These are phyloP conservation scores for Lithophane leautieri DNA, from an alignment of 2,888 invertebrate genomes.

Conservation along the genomic window DNA sequence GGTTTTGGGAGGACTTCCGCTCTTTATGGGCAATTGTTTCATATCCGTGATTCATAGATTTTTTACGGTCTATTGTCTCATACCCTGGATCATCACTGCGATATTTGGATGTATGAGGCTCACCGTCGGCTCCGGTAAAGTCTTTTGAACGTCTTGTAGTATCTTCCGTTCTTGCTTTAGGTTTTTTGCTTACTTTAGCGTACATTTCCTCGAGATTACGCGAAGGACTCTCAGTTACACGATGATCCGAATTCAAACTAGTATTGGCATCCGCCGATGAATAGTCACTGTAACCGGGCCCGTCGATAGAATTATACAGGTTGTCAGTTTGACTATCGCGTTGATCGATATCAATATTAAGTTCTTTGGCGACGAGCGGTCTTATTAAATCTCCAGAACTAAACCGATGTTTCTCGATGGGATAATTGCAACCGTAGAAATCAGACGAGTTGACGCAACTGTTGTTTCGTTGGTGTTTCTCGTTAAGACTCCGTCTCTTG, in stretches of 20 bases:
- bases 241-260: slow-evolving; percentile 80
- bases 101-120: slow-evolving; percentile 74
- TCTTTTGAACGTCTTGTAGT: slow-evolving; percentile 78
- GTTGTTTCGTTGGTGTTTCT: slow-evolving; percentile 89
- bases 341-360: slow-evolving; percentile 85
- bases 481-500: slow-evolving; percentile 88
- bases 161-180: slow-evolving; percentile 87
- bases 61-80: slow-evolving; percentile 87
- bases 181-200: slow-evolving; percentile 95
- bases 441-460: slow-evolving; percentile 89
- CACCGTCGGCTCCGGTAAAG: slow-evolving; percentile 70
- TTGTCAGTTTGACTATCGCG: slow-evolving; percentile 78
- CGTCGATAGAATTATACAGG: slow-evolving; percentile 85
- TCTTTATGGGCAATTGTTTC: slow-evolving; percentile 90
- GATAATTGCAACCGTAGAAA: slow-evolving; percentile 89
- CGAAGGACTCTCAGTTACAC: slow-evolving; percentile 90
- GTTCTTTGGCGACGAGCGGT: slow-evolving; percentile 86
- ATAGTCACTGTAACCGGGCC: slow-evolving; percentile 80
- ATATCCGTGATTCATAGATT: slow-evolving; percentile 90
- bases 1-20: slow-evolving; percentile 83
- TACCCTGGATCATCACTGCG: slow-evolving; percentile 88
- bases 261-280: slow-evolving; percentile 80
- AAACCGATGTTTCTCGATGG: slow-evolving; percentile 88
- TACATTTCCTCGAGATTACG: slow-evolving; percentile 97
- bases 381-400: slow-evolving; percentile 88